phyloP scores from a whole-genome alignment of 2,797 vertebrate species.

The Alcedo quadribrachys region DNA sequence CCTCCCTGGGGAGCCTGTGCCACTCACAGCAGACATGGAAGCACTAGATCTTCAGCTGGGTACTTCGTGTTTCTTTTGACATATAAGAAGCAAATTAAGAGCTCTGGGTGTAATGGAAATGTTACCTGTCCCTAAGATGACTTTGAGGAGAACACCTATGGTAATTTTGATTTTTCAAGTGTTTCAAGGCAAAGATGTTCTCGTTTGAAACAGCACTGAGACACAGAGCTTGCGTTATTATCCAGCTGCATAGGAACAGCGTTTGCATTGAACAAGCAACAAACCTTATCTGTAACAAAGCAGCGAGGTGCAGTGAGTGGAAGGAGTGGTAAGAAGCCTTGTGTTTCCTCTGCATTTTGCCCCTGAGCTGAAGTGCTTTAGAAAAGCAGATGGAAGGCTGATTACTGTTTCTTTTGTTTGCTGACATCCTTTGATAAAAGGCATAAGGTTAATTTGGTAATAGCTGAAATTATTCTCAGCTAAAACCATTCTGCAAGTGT shows the following conservation, averaged over 20 bases:
- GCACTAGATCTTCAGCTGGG: no score
- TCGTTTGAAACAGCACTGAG: neutral
- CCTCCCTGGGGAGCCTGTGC: no score
- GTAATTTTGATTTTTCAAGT: neutral
- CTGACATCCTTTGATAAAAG: neutral
- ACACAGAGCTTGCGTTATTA: neutral
- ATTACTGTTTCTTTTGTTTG: neutral
- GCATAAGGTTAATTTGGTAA: neutral
- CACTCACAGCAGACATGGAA: no score
- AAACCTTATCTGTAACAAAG: neutral
- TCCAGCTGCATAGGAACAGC: neutral
- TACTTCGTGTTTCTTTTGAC: neutral
- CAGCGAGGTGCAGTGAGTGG: neutral
- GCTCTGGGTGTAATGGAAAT: neutral
- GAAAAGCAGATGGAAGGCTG: neutral
- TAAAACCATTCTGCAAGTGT: neutral
- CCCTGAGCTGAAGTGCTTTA: neutral
- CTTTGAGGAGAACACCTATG: neutral
- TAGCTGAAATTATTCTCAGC: neutral
- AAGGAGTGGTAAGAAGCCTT: neutral
- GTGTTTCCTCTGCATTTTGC: neutral
- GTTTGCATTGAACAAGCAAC: rapidly evolving
- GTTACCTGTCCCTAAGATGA: no score
- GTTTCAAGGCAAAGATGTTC: neutral
- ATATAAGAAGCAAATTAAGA: neutral